These are phyloP conservation scores for Polyommatus icarus DNA, from an alignment of 2,888 invertebrate genomes.

Conservation along the genomic window DNA sequence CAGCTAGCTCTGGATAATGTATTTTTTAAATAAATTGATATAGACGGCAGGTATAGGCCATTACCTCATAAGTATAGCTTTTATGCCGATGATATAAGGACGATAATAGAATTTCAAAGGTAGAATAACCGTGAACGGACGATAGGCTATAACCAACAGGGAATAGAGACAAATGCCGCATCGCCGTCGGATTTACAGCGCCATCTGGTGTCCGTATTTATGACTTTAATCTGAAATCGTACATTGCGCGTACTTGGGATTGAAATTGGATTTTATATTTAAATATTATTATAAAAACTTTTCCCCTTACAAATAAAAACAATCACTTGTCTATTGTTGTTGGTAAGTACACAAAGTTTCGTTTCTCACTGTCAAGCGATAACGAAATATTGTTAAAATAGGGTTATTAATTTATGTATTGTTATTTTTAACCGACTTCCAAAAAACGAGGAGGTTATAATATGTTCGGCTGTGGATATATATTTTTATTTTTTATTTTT, in stretches of 20 bases:
- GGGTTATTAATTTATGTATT: too few species aligned
- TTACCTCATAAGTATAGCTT: conserved; percentile 35
- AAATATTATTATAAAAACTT: background rate
- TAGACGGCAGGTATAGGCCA: conserved; percentile 32
- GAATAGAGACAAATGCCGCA: conserved; percentile 76
- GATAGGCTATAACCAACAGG: conserved; percentile 40
- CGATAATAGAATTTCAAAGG: background rate
- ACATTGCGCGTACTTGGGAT: conserved; percentile 33
- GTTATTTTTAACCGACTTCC: too few species aligned
- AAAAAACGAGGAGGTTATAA: too few species aligned
- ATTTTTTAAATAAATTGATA: conserved; percentile 25
- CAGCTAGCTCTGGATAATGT: conserved; percentile 7
- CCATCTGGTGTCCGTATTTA: conserved; percentile 75
- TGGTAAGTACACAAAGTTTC: too few species aligned
- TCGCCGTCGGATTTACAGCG: conserved; percentile 74
- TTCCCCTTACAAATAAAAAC: background rate
- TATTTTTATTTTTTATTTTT: too few species aligned
- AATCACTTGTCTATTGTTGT: too few species aligned
- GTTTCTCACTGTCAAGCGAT: background rate
- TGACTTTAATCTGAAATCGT: conserved; percentile 70
- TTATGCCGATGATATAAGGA: background rate
- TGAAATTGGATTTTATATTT: conserved; percentile 23
- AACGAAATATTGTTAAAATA: background rate
- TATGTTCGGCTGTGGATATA: too few species aligned
- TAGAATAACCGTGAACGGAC: background rate